Evolutionary conservation across 1,140 invertebrate species (phyloP), one percentile per base, ranked within the genome.

Genomic region (Penaeus indicus): DNA sequence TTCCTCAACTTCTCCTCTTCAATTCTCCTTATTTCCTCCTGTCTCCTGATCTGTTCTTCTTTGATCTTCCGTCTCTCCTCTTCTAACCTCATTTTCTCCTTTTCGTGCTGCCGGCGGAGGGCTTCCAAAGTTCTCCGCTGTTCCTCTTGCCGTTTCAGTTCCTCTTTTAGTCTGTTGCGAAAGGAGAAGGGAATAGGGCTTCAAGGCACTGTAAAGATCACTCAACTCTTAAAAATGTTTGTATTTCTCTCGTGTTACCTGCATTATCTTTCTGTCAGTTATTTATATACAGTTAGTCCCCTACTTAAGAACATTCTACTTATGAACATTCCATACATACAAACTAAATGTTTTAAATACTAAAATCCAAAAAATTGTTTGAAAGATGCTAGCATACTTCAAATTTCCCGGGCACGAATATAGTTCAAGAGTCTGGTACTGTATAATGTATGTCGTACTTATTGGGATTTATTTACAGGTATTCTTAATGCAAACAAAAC

Each of bases 11-110:
- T 90, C 80, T 92, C 91, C 67, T 89, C 90, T 78, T 91, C 92
- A 82, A 89, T 88, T 84, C 86, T 92, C 80, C 90, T 91, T 67
- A 90, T 91, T 86, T 92, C 92, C 62, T 86, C 90, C 78, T 84
- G 90, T 60, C 80, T 90, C 63, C 89, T 88, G 1, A 87, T 54
- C 82, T 85, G 87, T 79, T 90, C 84, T 63, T 88, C 90, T 82
- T 67, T 81, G 22, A 75, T 88, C 77, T 84, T 88, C 83, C 84
- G 77, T 67, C 80, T 82, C 64, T 91, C 91, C 61, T 90, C 90
- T 72, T 91, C 90, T 38, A 90, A 88, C 64, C 90, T 87, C 79
- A 89, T 89, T 25, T 88, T 89, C 62, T 89, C 84, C 27, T 91
- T 89, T 78, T 91, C 88, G 32, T 90, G 79, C 72, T 88, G 81